Evolutionary conservation across 2,113 vertebrate species (phyloP), one percentile per base, ranked within the genome.

Genomic region (Scomber scombrus): DNA sequence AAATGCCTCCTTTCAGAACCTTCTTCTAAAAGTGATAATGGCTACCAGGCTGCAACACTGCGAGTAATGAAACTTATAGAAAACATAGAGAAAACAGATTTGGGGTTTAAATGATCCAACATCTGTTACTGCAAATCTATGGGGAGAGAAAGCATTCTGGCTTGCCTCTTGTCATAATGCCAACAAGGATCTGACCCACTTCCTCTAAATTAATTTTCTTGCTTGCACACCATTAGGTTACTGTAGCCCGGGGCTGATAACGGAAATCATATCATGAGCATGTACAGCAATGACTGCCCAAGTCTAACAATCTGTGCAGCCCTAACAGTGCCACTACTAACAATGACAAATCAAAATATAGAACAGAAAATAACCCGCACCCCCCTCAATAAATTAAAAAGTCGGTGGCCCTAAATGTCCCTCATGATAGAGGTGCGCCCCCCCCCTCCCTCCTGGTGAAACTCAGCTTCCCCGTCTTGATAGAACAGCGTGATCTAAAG

Each of bases 181-280:
- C 74, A 63, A 60, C 71, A 29, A 75, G 64, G 75, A 85, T 88
- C 79, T 91, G 89, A 91, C 90, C 90, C 86, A 93, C 88, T 91
- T 92, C 77, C 65, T 80, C 43, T 23, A 69, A 73, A 85, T 72
- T 52, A 80, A 46, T 71, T 60, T 62, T 40, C 52, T 73, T 50
- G 34, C 54, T 26, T 65, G 71, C 56, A 63, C 72, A 67, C 19
- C 45, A 60, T 75, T 46, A 80, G 16, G 23, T 57, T 0, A 49
- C 18, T 34, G 40, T 15, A 52, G 60, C 67, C 65, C 7, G 40
- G 31, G 74, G 50, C 62, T 56, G 47, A 31, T 31, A 40, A 40
- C 34, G 14, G 31, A 45, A 55, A 78, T 26, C 70, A 71, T 61
- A 66, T 64, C 40, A 52, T 55, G 57, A 69, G 66, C 68, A 57